Evolutionary conservation across 1,140 invertebrate species (phyloP).

Genomic region (Cyrtorhinus lividipennis): DNA sequence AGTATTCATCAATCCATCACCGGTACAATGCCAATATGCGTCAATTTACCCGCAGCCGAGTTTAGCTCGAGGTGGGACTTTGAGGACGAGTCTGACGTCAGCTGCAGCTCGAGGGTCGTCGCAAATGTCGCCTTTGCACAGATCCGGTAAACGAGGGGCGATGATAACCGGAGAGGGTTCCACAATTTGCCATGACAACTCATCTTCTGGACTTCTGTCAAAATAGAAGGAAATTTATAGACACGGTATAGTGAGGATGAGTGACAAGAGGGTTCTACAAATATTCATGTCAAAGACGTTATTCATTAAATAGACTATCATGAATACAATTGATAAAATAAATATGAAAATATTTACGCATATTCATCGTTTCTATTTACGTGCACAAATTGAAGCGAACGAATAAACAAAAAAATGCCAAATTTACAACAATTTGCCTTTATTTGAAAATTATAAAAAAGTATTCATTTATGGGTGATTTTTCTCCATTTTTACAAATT

Average conservation of each 20-base stretch:
- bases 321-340: too few relatives aligned
- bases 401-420: too few relatives aligned
- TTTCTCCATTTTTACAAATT: too few relatives aligned
- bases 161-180: constrained; percentile 25
- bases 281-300: too few relatives aligned
- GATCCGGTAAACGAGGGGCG: constrained; percentile 26
- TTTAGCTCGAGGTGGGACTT: constrained; percentile 49
- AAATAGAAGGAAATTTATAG: constrained; percentile 8
- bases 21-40: neutral
- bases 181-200: constrained; percentile 63
- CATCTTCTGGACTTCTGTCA: constrained; percentile 46
- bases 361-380: too few relatives aligned
- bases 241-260: neutral
- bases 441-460: too few relatives aligned
- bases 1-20: neutral
- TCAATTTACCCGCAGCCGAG: constrained; percentile 45
- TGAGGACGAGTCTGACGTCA: constrained; percentile 43
- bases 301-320: too few relatives aligned
- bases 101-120: constrained; percentile 8
- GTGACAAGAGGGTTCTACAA: neutral
- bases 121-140: constrained; percentile 21
- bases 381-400: too few relatives aligned
- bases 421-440: too few relatives aligned
- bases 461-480: too few relatives aligned
- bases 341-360: too few relatives aligned